Conservation (phyloP, 2,113 vertebrate genomes). For the Tylochromis polylepis region DNA sequence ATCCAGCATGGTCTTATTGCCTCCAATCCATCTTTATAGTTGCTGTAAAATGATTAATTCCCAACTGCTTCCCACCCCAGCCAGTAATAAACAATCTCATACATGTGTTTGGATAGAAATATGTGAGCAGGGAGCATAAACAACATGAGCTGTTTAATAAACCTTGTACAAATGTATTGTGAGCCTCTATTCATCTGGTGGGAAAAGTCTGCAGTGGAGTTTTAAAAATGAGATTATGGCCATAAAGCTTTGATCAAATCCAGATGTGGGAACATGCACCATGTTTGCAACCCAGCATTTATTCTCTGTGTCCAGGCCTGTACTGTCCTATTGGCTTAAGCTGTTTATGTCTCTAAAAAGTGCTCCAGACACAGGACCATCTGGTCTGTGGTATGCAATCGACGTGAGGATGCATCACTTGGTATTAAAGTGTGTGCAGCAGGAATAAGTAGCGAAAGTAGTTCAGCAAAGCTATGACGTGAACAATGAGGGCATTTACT, state of each 20-base stretch:
- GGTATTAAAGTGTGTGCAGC: not conserved
- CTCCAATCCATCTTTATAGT: slow-evolving; percentile 35
- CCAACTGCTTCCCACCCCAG: not conserved
- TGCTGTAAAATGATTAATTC: slow-evolving; percentile 37
- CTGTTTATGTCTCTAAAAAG: not conserved
- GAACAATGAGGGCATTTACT: not conserved
- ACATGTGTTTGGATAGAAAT: not conserved
- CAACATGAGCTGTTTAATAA: not conserved
- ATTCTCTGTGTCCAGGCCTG: not conserved
- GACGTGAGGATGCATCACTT: not conserved
- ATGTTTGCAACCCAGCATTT: not conserved
- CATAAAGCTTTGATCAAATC: slow-evolving; percentile 25
- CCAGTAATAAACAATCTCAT: not conserved
- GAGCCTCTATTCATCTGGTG: not conserved
- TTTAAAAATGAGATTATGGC: slow-evolving; percentile 19
- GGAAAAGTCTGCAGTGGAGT: not conserved
- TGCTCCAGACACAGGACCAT: not conserved
- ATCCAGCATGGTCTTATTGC: not conserved
- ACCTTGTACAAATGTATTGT: not conserved
- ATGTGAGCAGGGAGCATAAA: not conserved
- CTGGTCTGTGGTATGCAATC: not conserved
- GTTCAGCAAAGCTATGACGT: not conserved
- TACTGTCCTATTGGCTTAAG: not conserved
- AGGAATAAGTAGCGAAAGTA: not conserved
- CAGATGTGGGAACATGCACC: slow-evolving; percentile 56